Percentiles rank a stretch among this genome's conserved stretches.
Conservation (phyloP, 2,888 invertebrate species). For the Eilema griseolum region DNA sequence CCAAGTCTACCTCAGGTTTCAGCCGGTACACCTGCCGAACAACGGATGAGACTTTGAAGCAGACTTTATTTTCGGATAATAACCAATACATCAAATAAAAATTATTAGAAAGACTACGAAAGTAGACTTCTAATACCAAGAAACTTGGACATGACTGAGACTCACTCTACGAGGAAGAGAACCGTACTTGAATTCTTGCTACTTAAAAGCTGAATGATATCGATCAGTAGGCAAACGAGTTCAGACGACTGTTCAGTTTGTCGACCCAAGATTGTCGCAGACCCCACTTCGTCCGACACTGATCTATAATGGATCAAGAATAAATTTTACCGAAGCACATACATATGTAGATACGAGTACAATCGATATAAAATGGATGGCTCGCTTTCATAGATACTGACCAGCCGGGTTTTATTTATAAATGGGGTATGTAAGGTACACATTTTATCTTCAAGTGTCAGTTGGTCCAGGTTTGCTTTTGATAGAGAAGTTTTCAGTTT, state of each 20-base stretch:
- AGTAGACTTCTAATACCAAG: not conserved
- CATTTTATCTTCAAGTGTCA: not conserved
- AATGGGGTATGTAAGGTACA: not conserved
- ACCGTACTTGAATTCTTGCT: too few relatives aligned
- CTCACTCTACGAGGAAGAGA: too few relatives aligned
- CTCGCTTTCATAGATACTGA: not conserved
- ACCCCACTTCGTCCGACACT: not conserved
- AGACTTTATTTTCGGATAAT: too few relatives aligned
- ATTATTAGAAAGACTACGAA: not conserved
- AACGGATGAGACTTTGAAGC: too few relatives aligned
- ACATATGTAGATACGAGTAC: constrained; percentile 1
- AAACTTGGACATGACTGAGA: not conserved
- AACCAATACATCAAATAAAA: too few relatives aligned
- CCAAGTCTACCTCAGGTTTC: too few relatives aligned
- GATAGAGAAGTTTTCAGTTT: not conserved
- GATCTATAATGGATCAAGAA: not conserved
- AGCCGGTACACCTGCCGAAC: too few relatives aligned
- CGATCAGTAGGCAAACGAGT: not conserved
- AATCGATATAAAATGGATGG: not conserved
- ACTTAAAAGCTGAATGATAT: not conserved
- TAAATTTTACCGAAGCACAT: not conserved
- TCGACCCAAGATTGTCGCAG: not conserved
- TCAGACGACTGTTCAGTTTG: not conserved
- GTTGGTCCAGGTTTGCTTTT: not conserved
- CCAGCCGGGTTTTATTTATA: not conserved